Percentiles rank a stretch among this genome's conserved stretches.
Evolutionary conservation across 2,888 invertebrate genomes (phyloP).

Genomic region (Dicyrtoma fusca): DNA sequence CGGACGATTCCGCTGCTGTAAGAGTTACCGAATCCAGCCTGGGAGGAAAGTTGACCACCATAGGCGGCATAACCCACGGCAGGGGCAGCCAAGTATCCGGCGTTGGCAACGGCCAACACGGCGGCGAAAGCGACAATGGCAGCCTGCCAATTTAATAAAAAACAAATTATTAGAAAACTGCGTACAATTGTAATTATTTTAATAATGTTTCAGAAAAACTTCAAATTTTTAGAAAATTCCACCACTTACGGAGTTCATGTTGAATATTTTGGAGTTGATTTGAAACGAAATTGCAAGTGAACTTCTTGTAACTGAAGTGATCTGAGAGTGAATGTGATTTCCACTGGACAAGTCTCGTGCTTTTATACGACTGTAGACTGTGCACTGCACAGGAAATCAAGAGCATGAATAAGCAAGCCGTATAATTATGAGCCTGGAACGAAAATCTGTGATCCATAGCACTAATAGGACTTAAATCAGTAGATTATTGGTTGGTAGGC

Average conservation of each 20-base stretch:
- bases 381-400: no score
- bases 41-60: neutral
- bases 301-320: no score
- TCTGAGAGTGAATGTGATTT: no score
- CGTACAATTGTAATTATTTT: neutral
- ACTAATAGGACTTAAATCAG: no score
- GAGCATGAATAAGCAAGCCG: no score
- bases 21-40: neutral
- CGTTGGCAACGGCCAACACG: slow-evolving; percentile 21
- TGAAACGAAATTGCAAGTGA: no score
- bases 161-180: neutral
- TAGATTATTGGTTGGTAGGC: no score
- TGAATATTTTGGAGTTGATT: neutral
- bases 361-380: no score
- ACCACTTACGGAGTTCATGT: slow-evolving; percentile 12
- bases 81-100: slow-evolving; percentile 10
- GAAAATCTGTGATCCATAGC: no score
- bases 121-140: slow-evolving; percentile 6
- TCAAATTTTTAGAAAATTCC: neutral
- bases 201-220: neutral
- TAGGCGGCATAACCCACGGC: slow-evolving; percentile 7
- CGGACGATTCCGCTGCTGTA: neutral
- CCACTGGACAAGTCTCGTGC: no score
- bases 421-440: no score
- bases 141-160: neutral